These are phyloP conservation scores for Pseudomyrmex concolor DNA, from an alignment of 1,140 invertebrate genomes.

Conservation along the genomic window DNA sequence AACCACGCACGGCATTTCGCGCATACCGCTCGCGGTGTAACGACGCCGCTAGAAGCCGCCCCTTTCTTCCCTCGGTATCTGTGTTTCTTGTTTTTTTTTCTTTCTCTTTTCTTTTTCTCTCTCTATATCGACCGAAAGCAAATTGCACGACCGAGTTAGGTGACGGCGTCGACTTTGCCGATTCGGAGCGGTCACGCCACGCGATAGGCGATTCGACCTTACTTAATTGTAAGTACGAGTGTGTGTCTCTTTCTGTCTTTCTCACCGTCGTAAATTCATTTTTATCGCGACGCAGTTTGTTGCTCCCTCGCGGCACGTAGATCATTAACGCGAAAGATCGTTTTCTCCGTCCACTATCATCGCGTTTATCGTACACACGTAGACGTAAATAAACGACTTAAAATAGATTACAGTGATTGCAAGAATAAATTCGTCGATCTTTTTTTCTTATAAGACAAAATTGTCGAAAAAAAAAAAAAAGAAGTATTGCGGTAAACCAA, in stretches of 20 bases:
- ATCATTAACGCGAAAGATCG: constrained; percentile 14
- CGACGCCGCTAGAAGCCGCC: constrained; percentile 8
- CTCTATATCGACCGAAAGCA: constrained; percentile 29
- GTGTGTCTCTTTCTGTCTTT: constrained; percentile 1
- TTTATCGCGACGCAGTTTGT: constrained; percentile 5
- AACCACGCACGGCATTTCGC: constrained; percentile 60
- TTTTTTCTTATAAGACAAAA: too few relatives aligned
- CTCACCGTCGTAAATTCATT: constrained; percentile 36
- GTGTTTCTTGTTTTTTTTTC: too few relatives aligned
- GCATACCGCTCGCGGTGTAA: constrained; percentile 49
- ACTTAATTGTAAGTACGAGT: neutral
- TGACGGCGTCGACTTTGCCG: constrained; percentile 11
- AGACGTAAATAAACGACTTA: neutral
- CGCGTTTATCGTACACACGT: neutral
- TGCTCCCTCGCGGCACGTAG: constrained; percentile 24
- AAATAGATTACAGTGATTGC: too few relatives aligned
- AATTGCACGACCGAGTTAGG: constrained; percentile 24
- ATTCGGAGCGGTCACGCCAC: constrained; percentile 1
- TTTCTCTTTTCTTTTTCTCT: constrained; percentile 20
- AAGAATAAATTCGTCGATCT: too few relatives aligned
- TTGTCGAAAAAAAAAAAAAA: too few relatives aligned
- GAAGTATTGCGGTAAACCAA: too few relatives aligned
- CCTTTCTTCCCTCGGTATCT: neutral
- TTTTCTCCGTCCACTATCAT: neutral
- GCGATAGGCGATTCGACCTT: constrained; percentile 14